Evolutionary conservation across 2,888 invertebrate genomes (phyloP), one percentile per base, ranked within the genome.

Genomic region (Dimorphilus gyrociliatus): DNA sequence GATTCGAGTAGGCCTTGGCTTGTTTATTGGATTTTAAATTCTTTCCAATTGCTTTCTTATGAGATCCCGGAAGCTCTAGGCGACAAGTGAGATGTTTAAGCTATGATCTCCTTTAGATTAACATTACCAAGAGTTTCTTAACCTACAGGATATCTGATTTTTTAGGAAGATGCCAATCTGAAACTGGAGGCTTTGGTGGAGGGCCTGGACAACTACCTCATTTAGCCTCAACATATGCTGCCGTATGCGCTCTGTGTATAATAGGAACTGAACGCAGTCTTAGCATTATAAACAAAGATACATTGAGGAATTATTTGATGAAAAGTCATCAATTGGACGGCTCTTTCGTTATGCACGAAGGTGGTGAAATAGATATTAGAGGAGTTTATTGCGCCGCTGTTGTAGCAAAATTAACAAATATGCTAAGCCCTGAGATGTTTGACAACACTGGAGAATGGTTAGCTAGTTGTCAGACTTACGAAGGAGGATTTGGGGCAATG

Each of bases 1-100:
- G 94, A 97, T 70, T 80, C 85, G 7, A 92, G 90, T 60, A 73
- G 90, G 47, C 77, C 94, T 5, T 97, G 97, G 97, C 68, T 94
- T 37, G 76, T 85, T 49, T 99, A 90, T 58, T 99, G 97, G 97
- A 84, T 82, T 39, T 62, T 92, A 19, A 88, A 97, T 66, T 74
- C 84, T 4, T 67, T 94, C 21, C 76, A 80, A 56, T 65, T 92
- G 39, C 63, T 86, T 19, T 74, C 73, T 38, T 70, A 72, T 39
- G 65, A 68, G 34, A 63, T 80, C 33, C 65, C 71, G 7, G 68
- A 71, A 19, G 67, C 53, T 15, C 34, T 47, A 14, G 47, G 47
- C 21, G 38, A 50, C 28, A 37, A 50, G 61, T 63, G 46, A 48
- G 46, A 45, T n/a, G 3, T 7, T 32, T 4, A 27, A 4, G 4